Evolutionary conservation across 2,113 vertebrate species (phyloP).

Genomic region (Nesoenas mayeri): DNA sequence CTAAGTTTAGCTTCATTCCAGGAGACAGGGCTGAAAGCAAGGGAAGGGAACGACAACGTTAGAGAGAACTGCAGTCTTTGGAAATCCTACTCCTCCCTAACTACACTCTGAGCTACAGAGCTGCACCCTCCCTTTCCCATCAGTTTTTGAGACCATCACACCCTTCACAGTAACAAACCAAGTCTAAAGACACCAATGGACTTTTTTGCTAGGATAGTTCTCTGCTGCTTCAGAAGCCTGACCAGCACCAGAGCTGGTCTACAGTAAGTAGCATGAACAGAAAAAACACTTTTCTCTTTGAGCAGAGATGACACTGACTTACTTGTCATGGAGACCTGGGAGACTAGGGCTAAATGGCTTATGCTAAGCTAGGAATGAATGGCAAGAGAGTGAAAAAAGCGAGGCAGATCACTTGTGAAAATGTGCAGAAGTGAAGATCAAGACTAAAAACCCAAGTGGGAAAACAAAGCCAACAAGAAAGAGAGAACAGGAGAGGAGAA

Average conservation of each 20-base stretch:
- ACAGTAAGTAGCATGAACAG: not conserved
- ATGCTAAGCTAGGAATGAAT: not conserved
- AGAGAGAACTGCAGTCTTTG: not conserved
- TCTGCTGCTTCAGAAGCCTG: not conserved
- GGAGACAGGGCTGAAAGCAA: not conserved
- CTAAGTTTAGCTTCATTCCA: not conserved
- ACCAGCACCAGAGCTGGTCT: not conserved
- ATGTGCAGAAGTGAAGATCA: not conserved
- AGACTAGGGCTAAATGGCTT: not conserved
- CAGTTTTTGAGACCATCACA: not conserved
- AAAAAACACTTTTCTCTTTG: not conserved
- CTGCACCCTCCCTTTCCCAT: not conserved
- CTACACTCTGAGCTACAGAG: not conserved
- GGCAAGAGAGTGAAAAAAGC: not conserved
- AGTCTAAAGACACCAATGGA: not conserved
- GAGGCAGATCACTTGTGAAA: not conserved
- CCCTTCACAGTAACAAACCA: not conserved
- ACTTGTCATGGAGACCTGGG: not conserved
- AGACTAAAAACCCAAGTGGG: not conserved
- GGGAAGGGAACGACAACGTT: rapidly evolving
- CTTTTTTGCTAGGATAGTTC: not conserved
- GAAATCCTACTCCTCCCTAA: not conserved
- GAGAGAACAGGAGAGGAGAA: not conserved
- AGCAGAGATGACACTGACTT: not conserved
- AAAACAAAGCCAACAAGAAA: not conserved